phyloP scores from a whole-genome alignment of 2,797 vertebrate genomes.

The Myotis planiceps region DNA sequence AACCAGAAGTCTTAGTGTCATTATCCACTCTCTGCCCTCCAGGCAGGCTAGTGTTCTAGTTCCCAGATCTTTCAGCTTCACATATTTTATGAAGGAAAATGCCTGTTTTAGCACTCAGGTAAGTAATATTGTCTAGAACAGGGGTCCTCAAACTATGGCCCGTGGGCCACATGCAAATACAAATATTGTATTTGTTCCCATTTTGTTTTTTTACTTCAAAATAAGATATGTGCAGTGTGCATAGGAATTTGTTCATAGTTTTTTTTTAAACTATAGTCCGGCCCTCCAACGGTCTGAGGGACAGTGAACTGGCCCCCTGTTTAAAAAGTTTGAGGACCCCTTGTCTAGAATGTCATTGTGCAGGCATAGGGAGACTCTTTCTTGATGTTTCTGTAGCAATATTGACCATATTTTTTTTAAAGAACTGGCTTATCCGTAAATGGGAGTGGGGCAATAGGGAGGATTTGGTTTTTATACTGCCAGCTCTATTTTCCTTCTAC shows the following conservation, averaged over 20 bases:
- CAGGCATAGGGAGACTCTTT: background rate
- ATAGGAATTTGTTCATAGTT: too few relatives aligned
- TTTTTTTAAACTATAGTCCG: too few relatives aligned
- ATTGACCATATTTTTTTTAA: background rate
- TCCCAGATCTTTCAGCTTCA: background rate
- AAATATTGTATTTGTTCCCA: too few relatives aligned
- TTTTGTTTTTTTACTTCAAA: too few relatives aligned
- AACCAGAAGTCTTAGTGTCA: background rate
- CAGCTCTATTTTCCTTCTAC: background rate
- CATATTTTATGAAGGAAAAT: background rate
- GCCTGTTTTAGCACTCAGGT: background rate
- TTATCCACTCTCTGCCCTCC: background rate
- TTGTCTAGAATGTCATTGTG: background rate
- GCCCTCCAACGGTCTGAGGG: too few relatives aligned
- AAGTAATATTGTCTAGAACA: background rate
- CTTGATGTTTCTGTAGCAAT: background rate
- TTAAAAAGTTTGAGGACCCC: too few relatives aligned
- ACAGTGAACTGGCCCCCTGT: too few relatives aligned
- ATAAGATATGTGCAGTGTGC: too few relatives aligned
- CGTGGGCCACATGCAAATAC: too few relatives aligned
- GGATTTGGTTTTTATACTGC: background rate
- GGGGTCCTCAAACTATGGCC: too few relatives aligned
- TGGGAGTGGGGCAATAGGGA: background rate
- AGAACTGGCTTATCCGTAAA: background rate
- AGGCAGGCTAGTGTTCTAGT: background rate